Conservation (phyloP, 2,888 invertebrate genomes). For the Drosophila neutralis region DNA sequence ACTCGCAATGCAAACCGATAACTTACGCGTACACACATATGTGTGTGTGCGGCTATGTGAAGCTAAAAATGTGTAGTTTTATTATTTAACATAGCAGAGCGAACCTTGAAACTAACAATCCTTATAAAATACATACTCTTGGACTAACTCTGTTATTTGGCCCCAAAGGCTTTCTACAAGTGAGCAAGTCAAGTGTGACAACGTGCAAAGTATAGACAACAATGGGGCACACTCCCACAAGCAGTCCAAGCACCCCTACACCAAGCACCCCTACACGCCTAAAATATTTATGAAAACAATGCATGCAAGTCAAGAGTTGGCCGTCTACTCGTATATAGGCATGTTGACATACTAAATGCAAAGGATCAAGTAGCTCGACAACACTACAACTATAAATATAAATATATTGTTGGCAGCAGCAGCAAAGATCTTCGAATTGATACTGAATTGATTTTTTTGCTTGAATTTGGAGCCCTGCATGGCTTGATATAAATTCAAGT, state of each 20-base stretch:
- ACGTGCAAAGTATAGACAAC: slow-evolving; percentile 60
- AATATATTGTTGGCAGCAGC: slow-evolving; percentile 17
- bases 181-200: slow-evolving; percentile 54
- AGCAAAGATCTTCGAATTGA: no score
- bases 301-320: slow-evolving; percentile 64
- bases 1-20: slow-evolving; percentile 25
- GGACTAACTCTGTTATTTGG: slow-evolving; percentile 11
- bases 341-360: slow-evolving; percentile 73
- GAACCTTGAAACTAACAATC: slow-evolving; percentile 31
- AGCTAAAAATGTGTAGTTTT: slow-evolving; percentile 41
- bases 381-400: slow-evolving; percentile 53
- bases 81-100: slow-evolving; percentile 25
- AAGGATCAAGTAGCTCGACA: slow-evolving; percentile 67
- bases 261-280: slow-evolving; percentile 6
- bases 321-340: slow-evolving; percentile 41
- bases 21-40: background rate
- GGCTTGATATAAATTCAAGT: no score
- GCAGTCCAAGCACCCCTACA: background rate
- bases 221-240: slow-evolving; percentile 28
- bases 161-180: slow-evolving; percentile 5
- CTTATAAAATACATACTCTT: slow-evolving; percentile 19
- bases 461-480: no score
- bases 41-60: slow-evolving; percentile 19
- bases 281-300: slow-evolving; percentile 69
- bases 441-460: no score